Base-by-base conservation (phyloP, 2,113 vertebrate species). In the Brachirus orientalis region DNA sequence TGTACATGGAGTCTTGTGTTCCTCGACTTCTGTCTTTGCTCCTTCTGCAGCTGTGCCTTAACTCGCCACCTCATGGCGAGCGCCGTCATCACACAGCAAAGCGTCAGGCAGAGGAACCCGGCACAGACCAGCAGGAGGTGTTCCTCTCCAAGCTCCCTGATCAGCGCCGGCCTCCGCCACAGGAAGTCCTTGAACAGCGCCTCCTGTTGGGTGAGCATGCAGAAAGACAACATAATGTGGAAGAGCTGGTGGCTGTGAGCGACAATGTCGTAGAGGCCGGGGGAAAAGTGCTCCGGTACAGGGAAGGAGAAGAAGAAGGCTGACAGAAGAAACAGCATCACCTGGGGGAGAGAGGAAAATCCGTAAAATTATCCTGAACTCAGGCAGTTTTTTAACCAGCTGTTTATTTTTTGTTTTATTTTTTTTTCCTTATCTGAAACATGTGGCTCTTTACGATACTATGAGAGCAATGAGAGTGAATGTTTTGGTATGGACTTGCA, bases 291-390 rank as follows among this genome's bases (percentile, higher is more conserved):
- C 90, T 96, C 96, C 0, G 95, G 95, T 0, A 95, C 79, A 0
- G 95, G 95, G 44, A 90, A 96, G n/a, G 92, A 95, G 90, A 95
- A 95, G 88, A 97, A 97, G 72, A 94, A 94, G 36, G 92, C 91
- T 0, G 94, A 93, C 51, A 95, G 79, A 1, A 95, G 86, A 16
- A 95, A 95, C 70, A 96, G 95, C 46, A 93, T 60, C 85, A 96
- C 57, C 88, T 88, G 44, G 8, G 70, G 69, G 66, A 77, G 13
- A 35, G 20, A 47, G 0, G 28, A 36, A 0, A 8, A 7, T 20
- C 9, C 6, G 17, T 19, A 45, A 6, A 11, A 38, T 38, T 8
- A 38, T 38, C 8, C 37, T 4, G 8, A 38, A 38, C 37, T 38
- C 2, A 8, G n/a, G n/a, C n/a, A n/a, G 37, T 7, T 38, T 38